These are phyloP conservation scores for Bufo bufo DNA, from an alignment of 2,113 vertebrate species.

Conservation along the genomic window DNA sequence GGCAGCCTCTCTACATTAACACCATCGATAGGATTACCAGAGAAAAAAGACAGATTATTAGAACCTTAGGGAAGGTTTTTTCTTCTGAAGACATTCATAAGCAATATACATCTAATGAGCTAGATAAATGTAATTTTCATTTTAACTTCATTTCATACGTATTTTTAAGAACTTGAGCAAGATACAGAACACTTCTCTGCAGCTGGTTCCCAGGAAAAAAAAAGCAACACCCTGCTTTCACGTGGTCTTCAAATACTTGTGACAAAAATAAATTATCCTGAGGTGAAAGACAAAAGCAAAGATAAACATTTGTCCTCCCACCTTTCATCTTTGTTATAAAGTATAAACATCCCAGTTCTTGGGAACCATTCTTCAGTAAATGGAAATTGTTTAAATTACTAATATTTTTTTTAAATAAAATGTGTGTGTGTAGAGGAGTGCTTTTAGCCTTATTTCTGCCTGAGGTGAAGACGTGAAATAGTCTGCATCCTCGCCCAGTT, in stretches of 20 bases:
- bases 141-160: background rate
- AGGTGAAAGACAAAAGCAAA: slow-evolving; percentile 16
- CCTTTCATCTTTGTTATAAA: background rate
- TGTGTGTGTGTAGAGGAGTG: no score
- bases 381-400: background rate
- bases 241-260: slow-evolving; percentile 14
- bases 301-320: slow-evolving; percentile 17
- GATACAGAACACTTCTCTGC: background rate
- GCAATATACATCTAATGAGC: no score
- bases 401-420: background rate
- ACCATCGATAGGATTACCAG: no score
- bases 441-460: no score
- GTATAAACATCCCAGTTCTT: slow-evolving; percentile 17
- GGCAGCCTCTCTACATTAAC: no score
- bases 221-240: background rate
- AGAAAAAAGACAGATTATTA: no score
- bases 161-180: background rate
- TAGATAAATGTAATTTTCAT: no score
- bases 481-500: no score
- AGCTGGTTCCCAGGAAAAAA: slow-evolving; percentile 22
- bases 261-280: slow-evolving; percentile 28
- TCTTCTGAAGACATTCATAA: no score
- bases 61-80: no score
- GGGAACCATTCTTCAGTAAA: background rate
- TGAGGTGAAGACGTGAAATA: no score